Conservation (phyloP, 1,140 invertebrate genomes). For the Hyphantria cunea region DNA sequence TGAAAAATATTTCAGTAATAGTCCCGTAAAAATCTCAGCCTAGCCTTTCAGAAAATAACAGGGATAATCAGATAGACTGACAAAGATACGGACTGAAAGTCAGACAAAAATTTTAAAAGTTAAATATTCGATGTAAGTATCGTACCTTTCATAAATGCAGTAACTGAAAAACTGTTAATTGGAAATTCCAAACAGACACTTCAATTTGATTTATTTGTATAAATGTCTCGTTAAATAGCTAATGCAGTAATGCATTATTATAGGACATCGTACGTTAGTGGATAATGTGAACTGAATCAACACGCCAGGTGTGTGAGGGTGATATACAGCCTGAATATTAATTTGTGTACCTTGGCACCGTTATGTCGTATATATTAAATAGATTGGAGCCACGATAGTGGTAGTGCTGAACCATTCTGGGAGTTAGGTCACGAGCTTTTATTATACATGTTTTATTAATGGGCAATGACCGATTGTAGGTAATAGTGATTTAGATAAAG, state of each 20-base stretch:
- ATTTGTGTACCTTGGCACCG: slow-evolving; percentile 52
- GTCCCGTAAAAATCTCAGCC: no score
- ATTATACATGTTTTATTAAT: slow-evolving; percentile 17
- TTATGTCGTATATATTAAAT: slow-evolving; percentile 28
- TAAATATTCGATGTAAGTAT: no score
- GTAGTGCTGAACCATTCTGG: slow-evolving; percentile 6
- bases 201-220: no score
- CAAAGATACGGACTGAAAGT: no score
- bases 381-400: slow-evolving; percentile 24
- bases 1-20: no score
- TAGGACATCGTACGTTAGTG: slow-evolving; percentile 42
- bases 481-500: not conserved
- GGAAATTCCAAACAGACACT: no score
- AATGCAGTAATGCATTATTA: slow-evolving; percentile 45
- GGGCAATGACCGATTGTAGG: not conserved
- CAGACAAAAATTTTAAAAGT: no score
- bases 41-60: no score
- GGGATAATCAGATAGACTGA: no score
- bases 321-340: slow-evolving; percentile 60
- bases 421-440: slow-evolving; percentile 15
- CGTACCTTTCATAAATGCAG: no score
- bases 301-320: slow-evolving; percentile 45
- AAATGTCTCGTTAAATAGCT: not conserved
- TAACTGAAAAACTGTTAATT: no score
- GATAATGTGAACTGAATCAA: slow-evolving; percentile 61